These are phyloP conservation scores for Sebastes schlegelii DNA, from an alignment of 2,113 vertebrate species.

Conservation along the genomic window DNA sequence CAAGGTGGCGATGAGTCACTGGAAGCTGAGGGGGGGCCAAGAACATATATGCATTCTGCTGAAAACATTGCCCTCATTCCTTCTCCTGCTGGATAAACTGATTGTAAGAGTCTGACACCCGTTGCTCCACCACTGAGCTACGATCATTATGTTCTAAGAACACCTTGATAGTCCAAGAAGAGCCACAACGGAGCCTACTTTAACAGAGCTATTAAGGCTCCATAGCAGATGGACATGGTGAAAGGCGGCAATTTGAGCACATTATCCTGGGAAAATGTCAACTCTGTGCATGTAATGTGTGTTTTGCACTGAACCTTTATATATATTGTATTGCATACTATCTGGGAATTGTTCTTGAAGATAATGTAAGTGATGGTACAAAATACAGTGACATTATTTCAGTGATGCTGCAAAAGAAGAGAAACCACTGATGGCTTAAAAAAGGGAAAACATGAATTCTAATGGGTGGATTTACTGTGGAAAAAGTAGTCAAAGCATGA, in stretches of 20 bases:
- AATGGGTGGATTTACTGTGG: not conserved
- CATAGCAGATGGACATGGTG: not conserved
- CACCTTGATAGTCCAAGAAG: not conserved
- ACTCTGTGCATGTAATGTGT: not conserved
- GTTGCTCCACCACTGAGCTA: slow-evolving; percentile 21
- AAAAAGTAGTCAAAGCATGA: not conserved
- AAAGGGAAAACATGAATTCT: not conserved
- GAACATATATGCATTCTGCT: not conserved
- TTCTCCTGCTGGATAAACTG: slow-evolving; percentile 26
- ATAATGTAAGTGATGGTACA: not conserved
- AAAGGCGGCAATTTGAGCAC: not conserved
- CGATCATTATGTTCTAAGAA: not conserved
- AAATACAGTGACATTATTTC: too few species aligned
- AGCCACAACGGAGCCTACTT: not conserved
- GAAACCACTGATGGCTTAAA: not conserved
- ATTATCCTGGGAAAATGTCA: slow-evolving; percentile 13
- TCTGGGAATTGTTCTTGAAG: not conserved
- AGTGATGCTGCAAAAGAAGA: not conserved
- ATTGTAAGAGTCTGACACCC: slow-evolving; percentile 17
- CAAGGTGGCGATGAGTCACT: slow-evolving; percentile 57
- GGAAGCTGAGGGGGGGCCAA: not conserved
- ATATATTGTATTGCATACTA: not conserved
- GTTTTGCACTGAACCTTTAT: not conserved
- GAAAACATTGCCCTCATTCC: not conserved
- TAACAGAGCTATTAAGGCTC: not conserved